Percentiles rank a stretch among this genome's conserved stretches.
Evolutionary conservation across 2,113 vertebrate species (phyloP).

Genomic region (Danio rerio): DNA sequence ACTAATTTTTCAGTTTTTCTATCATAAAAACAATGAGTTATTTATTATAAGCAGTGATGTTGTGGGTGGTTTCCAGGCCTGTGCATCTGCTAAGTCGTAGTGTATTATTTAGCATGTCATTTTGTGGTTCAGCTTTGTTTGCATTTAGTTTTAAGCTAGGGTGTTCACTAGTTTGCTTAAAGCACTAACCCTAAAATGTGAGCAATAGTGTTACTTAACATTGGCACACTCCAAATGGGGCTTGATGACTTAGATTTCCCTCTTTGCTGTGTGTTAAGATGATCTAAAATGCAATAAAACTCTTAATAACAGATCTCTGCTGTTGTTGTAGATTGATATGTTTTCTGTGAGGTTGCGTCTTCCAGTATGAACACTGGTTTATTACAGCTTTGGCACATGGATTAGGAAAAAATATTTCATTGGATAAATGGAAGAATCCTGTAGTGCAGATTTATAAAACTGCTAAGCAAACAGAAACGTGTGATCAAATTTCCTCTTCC

Average conservation of each 20-base stretch:
- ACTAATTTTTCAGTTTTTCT: neutral
- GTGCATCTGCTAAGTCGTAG: neutral
- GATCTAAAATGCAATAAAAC: neutral
- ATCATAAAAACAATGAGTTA: neutral
- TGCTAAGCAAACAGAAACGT: slow-evolving; percentile 9
- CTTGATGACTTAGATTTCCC: neutral
- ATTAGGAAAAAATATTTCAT: neutral
- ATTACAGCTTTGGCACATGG: neutral
- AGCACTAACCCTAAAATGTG: slow-evolving; percentile 39
- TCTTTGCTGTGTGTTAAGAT: neutral
- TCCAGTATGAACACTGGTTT: neutral
- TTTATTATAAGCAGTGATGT: neutral
- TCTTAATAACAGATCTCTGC: neutral
- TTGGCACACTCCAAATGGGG: neutral
- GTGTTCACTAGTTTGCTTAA: slow-evolving; percentile 7
- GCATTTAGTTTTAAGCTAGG: neutral
- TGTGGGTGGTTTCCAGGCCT: neutral
- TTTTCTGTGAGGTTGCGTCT: neutral
- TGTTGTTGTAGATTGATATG: neutral
- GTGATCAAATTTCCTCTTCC: slow-evolving; percentile 16
- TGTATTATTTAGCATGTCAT: neutral
- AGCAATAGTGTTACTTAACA: neutral
- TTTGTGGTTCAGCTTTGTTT: neutral
- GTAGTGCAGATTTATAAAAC: neutral
- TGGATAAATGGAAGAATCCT: neutral